Evolutionary conservation across 2,113 vertebrate genomes (phyloP).

Genomic region (Oncorhynchus masou): DNA sequence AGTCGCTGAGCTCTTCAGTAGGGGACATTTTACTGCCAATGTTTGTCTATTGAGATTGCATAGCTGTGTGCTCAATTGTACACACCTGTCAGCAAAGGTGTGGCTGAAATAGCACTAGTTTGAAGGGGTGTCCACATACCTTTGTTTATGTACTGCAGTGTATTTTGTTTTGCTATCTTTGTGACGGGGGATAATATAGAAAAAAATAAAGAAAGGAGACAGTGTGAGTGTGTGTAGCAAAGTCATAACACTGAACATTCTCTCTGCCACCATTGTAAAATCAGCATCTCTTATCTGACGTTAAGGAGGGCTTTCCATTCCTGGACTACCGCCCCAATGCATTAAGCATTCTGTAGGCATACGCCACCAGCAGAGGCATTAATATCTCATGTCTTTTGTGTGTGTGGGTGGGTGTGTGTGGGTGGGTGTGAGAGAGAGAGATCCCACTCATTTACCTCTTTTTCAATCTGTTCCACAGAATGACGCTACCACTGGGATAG

Average conservation of each 20-base stretch:
- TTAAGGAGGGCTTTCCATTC: conserved; percentile 2
- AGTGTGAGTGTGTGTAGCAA: not conserved
- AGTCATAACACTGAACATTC: conserved; percentile 25
- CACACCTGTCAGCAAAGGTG: too few relatives aligned
- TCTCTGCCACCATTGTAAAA: conserved; percentile 55
- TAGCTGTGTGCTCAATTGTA: too few relatives aligned
- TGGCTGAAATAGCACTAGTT: too few relatives aligned
- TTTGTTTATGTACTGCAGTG: conserved; percentile 18
- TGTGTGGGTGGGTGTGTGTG: not conserved
- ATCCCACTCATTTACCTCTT: not conserved
- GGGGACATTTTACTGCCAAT: too few relatives aligned
- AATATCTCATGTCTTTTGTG: not conserved
- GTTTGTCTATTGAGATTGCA: too few relatives aligned
- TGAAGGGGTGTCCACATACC: too few relatives aligned
- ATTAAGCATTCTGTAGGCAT: not conserved
- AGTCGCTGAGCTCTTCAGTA: too few relatives aligned
- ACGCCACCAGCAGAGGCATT: not conserved
- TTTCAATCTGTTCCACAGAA: not conserved
- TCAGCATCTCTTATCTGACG: conserved; percentile 34
- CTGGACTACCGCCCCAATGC: conserved; percentile 6
- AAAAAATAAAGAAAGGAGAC: too few relatives aligned
- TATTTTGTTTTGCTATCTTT: not conserved
- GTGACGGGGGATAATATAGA: not conserved
- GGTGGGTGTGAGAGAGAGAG: too few relatives aligned
- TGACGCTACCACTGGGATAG: not conserved